Percentiles rank a stretch among this genome's conserved stretches.
Evolutionary conservation across 1,140 invertebrate species (phyloP).

Genomic region (Zaprionus vittiger): DNA sequence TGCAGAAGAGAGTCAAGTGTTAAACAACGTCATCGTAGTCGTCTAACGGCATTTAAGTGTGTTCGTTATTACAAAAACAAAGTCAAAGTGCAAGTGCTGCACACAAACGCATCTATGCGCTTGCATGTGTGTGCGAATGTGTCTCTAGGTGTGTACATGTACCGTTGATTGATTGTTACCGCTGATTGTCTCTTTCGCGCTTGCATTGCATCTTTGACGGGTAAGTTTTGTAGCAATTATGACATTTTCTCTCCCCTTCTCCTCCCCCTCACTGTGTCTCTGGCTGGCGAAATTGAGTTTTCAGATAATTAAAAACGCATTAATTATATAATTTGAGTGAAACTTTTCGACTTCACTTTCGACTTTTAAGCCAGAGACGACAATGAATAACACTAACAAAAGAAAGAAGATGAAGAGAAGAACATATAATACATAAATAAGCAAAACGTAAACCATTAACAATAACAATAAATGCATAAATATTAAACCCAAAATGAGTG

Average conservation of each 20-base stretch:
- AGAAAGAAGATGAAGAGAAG: conserved; percentile 7
- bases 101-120: conserved; percentile 8
- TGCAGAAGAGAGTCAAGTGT: conserved; percentile 31
- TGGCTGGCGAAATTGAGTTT: conserved; percentile 41
- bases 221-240: conserved; percentile 47
- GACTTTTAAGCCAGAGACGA: conserved; percentile 58
- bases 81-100: conserved; percentile 65
- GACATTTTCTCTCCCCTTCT: conserved; percentile 20
- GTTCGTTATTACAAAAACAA: conserved; percentile 38
- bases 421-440: conserved; percentile 22
- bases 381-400: conserved; percentile 15
- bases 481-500: conserved; percentile 46
- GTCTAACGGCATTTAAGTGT: conserved; percentile 49
- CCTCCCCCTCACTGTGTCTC: conserved; percentile 2
- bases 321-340: conserved; percentile 80
- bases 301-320: conserved; percentile 69
- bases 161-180: conserved; percentile 55
- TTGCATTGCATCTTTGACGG: conserved; percentile 20
- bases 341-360: conserved; percentile 73
- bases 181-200: conserved; percentile 36
- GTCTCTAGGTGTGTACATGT: conserved; percentile 22
- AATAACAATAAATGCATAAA: conserved; percentile 57
- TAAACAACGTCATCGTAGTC: conserved; percentile 35
- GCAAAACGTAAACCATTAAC: conserved; percentile 74
- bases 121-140: background rate